Base-by-base conservation (phyloP, 1,140 invertebrate species). In the Aphaenogaster floridana region DNA sequence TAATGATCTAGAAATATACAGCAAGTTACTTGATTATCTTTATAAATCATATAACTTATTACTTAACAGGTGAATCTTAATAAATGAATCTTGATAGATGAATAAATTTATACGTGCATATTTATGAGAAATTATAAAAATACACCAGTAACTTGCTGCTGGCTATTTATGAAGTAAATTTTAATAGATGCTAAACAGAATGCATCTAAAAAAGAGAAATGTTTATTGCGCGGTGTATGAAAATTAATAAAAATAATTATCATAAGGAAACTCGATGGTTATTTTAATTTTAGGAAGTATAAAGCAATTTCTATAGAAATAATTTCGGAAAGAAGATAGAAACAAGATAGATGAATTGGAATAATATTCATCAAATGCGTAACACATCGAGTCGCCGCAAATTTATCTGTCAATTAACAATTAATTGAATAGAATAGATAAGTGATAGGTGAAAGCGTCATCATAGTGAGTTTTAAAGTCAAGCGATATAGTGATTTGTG, bases 181-280 rank as follows among this genome's bases (percentile, higher is more conserved):
- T 59, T 17, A 83, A 42, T 61, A 34, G n/a, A 83, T 72, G 54
- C 42, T 83, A 48, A 69, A 52, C 45, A 63, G n/a, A 81, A 63
- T 86, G 45, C 79, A 64, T 52, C 42, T 50, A 79, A 52, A 15
- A 34, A 48, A 61, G 36, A 79, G 45, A 79, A n/a, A 52, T 85
- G 9, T 77, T 52, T 13, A 36, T 57, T 81, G 64, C 36, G 36
- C 66, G 66, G 28, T 79, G 57, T 34, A 79, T 34, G 11, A 71
- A 87, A 66, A 87, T 88, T 78, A 81, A 68, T 85, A 34, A 48
- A 39, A 66, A 34, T 71, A 76, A 39, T 69, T 74, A 17, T 78
- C 45, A 78, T 88, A 28, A 76, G 81, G 39, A 86, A 88, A 78
- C 45, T 78, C 50, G 71, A 88, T 78, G 83, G 83, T 77, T 59